Evolutionary conservation across 2,113 vertebrate genomes (phyloP).

Genomic region (Daboia siamensis): DNA sequence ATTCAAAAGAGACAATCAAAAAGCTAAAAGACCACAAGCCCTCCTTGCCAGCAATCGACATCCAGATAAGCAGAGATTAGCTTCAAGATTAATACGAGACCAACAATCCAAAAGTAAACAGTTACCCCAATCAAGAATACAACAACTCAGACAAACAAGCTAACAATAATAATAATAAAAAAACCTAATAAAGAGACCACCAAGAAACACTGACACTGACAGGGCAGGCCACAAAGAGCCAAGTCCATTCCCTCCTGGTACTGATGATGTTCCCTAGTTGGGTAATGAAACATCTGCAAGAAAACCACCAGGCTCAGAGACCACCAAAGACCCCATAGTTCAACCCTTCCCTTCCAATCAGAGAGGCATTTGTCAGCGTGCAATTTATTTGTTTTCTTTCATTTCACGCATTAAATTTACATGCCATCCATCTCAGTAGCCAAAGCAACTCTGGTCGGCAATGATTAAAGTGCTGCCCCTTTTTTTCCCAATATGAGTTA

Average conservation of each 20-base stretch:
- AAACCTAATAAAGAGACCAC: background rate
- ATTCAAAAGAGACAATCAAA: background rate
- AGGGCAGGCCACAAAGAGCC: background rate
- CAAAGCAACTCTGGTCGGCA: background rate
- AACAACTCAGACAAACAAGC: background rate
- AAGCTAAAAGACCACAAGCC: background rate
- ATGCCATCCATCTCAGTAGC: background rate
- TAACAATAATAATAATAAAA: background rate
- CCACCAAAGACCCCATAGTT: background rate
- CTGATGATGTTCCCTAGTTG: background rate
- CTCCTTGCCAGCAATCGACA: background rate
- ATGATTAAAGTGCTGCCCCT: background rate
- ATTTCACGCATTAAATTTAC: background rate
- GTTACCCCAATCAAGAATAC: background rate
- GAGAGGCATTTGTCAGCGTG: background rate
- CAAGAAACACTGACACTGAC: background rate
- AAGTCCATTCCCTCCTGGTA: background rate
- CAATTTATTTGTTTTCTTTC: background rate
- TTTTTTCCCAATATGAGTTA: background rate
- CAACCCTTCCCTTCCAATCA: background rate
- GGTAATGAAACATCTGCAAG: background rate
- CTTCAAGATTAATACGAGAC: background rate
- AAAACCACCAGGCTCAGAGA: background rate
- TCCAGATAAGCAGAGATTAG: background rate
- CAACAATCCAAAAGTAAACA: background rate